Conservation (phyloP, 2,888 invertebrate genomes). For the Caenorhabditis japonica region DNA sequence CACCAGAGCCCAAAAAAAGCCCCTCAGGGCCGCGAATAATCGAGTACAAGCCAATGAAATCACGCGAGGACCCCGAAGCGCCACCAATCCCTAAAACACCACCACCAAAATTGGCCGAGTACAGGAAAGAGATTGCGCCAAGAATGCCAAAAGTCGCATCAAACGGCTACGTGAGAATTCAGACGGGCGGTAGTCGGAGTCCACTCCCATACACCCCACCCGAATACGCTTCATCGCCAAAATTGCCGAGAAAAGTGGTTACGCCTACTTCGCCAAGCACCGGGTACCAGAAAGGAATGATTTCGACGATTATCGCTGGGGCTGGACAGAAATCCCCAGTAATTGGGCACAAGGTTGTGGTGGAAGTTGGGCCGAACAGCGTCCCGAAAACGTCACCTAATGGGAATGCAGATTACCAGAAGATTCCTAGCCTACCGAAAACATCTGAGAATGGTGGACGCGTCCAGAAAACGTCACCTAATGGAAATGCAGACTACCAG, state of each 20-base stretch:
- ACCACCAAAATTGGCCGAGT: constrained; percentile 43
- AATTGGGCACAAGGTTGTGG: too few relatives aligned
- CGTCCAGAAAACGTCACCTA: too few relatives aligned
- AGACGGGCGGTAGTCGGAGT: neutral
- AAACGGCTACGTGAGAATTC: constrained; percentile 36
- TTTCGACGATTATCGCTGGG: neutral
- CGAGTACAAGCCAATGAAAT: constrained; percentile 47
- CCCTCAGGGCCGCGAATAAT: constrained; percentile 23
- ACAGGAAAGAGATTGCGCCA: constrained; percentile 30
- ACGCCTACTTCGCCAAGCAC: neutral
- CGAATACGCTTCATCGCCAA: constrained; percentile 34
- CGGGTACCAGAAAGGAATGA: constrained; percentile 12
- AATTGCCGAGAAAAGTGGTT: constrained; percentile 16
- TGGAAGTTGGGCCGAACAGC: too few relatives aligned
- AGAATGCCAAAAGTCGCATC: constrained; percentile 14
- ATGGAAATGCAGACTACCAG: too few relatives aligned
- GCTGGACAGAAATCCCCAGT: too few relatives aligned
- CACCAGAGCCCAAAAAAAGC: neutral
- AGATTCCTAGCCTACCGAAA: too few relatives aligned
- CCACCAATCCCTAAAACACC: constrained; percentile 50
- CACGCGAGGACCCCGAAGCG: constrained; percentile 15
- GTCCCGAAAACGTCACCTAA: too few relatives aligned
- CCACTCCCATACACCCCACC: constrained; percentile 13
- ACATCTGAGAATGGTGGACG: neutral
- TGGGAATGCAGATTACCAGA: too few relatives aligned